These are phyloP conservation scores for Drosophila quadrilineata DNA, from an alignment of 1,140 invertebrate species.

Conservation along the genomic window DNA sequence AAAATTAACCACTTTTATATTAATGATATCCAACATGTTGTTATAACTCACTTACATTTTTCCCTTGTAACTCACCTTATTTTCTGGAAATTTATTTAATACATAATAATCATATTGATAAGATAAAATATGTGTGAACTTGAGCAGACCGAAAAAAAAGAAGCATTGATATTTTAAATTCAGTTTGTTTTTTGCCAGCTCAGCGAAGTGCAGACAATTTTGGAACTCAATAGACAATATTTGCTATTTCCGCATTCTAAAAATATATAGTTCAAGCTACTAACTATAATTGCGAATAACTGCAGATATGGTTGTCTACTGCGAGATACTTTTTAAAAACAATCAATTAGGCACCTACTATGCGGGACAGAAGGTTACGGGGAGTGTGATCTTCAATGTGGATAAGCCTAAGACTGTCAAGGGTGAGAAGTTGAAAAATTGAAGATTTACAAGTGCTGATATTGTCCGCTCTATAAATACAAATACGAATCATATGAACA, in stretches of 20 bases:
- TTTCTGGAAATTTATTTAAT: conserved; percentile 41
- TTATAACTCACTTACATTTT: no score
- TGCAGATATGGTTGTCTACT: conserved; percentile 51
- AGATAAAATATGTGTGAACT: conserved; percentile 47
- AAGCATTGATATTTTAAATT: conserved; percentile 22
- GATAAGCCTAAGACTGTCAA: conserved; percentile 81
- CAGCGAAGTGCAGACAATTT: conserved; percentile 21
- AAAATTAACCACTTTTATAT: no score
- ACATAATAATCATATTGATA: conserved; percentile 40
- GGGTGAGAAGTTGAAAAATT: conserved; percentile 53
- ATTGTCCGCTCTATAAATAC: background rate
- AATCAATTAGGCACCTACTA: conserved; percentile 82
- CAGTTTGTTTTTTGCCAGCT: conserved; percentile 24
- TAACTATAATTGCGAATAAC: background rate
- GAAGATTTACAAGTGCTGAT: background rate
- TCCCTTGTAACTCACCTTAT: conserved; percentile 37
- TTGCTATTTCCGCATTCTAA: background rate
- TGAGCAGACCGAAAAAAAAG: conserved; percentile 1
- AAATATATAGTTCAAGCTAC: background rate
- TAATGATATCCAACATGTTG: no score
- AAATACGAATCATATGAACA: no score
- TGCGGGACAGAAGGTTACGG: conserved; percentile 82
- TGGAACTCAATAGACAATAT: conserved; percentile 1
- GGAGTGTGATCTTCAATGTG: conserved; percentile 80
- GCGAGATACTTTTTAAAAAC: conserved; percentile 79